A percentile compares a stretch with the other conserved stretches of the same genome.
phyloP scores from a whole-genome alignment of 2,888 invertebrate genomes.

The Patella pellucida region DNA sequence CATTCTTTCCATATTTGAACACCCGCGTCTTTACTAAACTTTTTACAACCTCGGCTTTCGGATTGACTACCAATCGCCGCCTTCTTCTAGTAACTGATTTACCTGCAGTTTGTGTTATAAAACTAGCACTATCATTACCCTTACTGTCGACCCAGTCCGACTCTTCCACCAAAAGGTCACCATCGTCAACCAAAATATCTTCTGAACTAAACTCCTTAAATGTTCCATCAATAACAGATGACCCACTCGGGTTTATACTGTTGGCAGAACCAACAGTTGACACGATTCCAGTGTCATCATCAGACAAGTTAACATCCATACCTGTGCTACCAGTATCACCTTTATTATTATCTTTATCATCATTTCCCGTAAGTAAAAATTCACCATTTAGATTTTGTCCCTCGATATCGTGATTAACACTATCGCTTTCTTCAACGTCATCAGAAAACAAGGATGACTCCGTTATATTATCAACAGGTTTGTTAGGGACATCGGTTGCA shows the following conservation, averaged over 20 bases:
- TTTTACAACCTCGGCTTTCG: neutral
- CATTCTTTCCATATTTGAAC: neutral
- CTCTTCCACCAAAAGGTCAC: neutral
- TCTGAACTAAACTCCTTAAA: neutral
- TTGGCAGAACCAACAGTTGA: neutral
- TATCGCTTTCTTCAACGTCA: too few species aligned
- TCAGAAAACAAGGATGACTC: too few species aligned
- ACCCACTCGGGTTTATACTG: too few species aligned
- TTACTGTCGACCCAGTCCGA: neutral
- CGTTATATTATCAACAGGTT: neutral
- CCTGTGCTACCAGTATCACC: neutral
- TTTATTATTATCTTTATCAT: neutral
- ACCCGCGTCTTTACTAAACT: neutral
- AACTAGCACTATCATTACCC: too few species aligned
- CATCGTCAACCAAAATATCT: neutral
- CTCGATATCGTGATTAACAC: too few species aligned
- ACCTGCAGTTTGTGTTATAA: too few species aligned
- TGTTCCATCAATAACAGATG: too few species aligned
- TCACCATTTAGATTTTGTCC: too few species aligned
- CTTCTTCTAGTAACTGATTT: too few species aligned
- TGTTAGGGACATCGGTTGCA: neutral
- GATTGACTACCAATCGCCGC: neutral
- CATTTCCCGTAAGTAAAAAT: too few species aligned
- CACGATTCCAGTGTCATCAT: neutral
- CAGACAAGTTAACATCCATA: neutral